Evolutionary conservation across 2,113 vertebrate species (phyloP), one percentile per base, ranked within the genome.

Genomic region (Oreochromis aureus): DNA sequence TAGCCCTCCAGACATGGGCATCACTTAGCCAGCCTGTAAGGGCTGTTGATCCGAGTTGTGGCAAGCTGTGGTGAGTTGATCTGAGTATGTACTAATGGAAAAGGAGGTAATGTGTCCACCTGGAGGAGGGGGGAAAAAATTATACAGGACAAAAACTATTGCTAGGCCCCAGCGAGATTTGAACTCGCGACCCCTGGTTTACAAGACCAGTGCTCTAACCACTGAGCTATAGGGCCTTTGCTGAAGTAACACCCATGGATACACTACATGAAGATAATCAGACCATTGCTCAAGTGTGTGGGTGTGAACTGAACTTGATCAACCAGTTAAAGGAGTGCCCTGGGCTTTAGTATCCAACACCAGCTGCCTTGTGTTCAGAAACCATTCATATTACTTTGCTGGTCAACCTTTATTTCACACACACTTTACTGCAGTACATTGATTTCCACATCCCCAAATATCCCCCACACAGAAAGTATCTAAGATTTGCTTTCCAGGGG

Each of bases 201-300:
- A 89, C 86, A 90, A 93, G 89, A 91, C 86, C 89, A 94, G 87
- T 91, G 92, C 92, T 95, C 91, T 94, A 93, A 90, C 92, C 94
- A 92, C 94, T 94, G 93, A 94, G 94, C 87, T 93, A 92, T 90
- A 69, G 88, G 66, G 91, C 91, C 91, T 2, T 10, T 18, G 2
- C 2, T 6, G 2, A 1, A 1, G 1, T 3, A 1, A 4, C 6
- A 13, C 19, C 12, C 56, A 58, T 58, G 12, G 36, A 59, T 15
- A 10, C 1, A 7, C 4, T 5, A 18, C 46, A 36, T 51, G n/a
- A 13, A 78, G n/a, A 63, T 10, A 54, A 10, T 2, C 6, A 2
- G 10, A 9, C 3, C 6, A 22, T 2, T 2, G 36, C 11, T 1
- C 6, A n/a, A 22, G 3, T 7, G 2, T 83, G 19, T 83, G 19